Evolutionary conservation across 2,888 invertebrate genomes (phyloP).

Genomic region (Pammene fasciana): DNA sequence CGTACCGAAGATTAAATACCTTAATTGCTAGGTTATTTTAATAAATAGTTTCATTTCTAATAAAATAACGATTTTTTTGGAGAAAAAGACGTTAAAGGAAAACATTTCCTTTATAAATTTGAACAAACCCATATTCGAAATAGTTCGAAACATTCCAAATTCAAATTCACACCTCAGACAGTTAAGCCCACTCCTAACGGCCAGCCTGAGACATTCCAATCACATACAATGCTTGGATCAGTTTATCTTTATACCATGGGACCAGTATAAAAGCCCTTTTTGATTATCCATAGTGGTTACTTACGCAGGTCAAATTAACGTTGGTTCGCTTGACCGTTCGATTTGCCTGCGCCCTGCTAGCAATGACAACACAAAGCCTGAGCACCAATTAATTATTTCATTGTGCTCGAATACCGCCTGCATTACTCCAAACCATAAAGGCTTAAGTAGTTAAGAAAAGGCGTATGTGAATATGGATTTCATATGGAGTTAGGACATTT

Average conservation of each 20-base stretch:
- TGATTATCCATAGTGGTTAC: not conserved
- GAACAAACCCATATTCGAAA: slow-evolving; percentile 52
- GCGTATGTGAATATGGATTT: not conserved
- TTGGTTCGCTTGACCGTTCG: not conserved
- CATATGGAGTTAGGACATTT: not conserved
- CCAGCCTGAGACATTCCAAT: slow-evolving; percentile 58
- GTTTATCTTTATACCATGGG: not conserved
- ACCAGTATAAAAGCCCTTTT: not conserved
- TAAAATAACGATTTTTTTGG: no score
- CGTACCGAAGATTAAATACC: no score
- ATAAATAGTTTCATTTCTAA: no score
- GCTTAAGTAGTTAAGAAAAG: slow-evolving; percentile 4
- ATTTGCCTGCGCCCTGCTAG: not conserved
- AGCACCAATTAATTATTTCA: slow-evolving; percentile 82
- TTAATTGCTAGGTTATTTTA: no score
- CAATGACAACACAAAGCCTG: slow-evolving; percentile 49
- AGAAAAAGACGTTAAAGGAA: no score
- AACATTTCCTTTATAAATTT: not conserved
- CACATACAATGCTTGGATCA: not conserved
- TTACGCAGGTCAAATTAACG: not conserved
- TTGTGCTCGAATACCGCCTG: slow-evolving; percentile 71
- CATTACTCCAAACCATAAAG: slow-evolving; percentile 44
- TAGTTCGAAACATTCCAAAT: slow-evolving; percentile 52
- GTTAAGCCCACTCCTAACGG: slow-evolving; percentile 62
- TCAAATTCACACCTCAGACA: slow-evolving; percentile 66